phyloP scores from a whole-genome alignment of 2,888 invertebrate species.

The Perizoma flavofasciatum region DNA sequence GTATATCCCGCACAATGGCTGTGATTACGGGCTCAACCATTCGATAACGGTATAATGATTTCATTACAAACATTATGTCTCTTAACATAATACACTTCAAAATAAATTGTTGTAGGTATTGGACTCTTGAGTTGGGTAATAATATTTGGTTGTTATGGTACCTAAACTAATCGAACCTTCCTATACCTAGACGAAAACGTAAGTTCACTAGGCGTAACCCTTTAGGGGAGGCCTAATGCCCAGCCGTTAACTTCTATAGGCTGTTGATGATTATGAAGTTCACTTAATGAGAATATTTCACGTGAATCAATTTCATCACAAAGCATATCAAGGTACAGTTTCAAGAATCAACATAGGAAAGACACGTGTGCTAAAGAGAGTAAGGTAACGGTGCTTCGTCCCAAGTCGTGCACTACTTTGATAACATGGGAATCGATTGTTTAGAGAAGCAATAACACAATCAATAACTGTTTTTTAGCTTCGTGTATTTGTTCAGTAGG shows the following conservation, averaged over 20 bases:
- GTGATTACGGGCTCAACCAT: conserved; percentile 41
- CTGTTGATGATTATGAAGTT: too few species aligned
- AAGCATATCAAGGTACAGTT: conserved; percentile 17
- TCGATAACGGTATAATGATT: conserved; percentile 39
- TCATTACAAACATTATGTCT: conserved; percentile 31
- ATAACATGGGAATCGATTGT: conserved; percentile 66
- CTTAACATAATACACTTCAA: conserved; percentile 3
- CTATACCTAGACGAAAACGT: neutral
- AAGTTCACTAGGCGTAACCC: neutral
- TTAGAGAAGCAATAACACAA: conserved; percentile 56
- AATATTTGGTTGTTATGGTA: neutral
- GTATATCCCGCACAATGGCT: conserved; percentile 44
- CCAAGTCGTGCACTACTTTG: conserved; percentile 46
- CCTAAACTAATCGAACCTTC: neutral
- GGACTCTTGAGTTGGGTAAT: too few species aligned
- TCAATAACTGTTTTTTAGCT: conserved; percentile 41
- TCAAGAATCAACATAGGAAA: conserved; percentile 37
- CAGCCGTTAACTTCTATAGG: too few species aligned
- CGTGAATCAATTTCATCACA: too few species aligned
- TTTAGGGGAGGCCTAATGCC: too few species aligned
- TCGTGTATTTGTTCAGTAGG: conserved; percentile 24
- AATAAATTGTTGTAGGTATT: neutral
- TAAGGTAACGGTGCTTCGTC: conserved; percentile 58
- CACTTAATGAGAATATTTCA: too few species aligned
- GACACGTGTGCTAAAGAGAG: conserved; percentile 58